Percentiles rank a stretch among this genome's conserved stretches.
Conservation (phyloP, 2,113 vertebrate genomes). For the Pseudolaguvia tuberculata region DNA sequence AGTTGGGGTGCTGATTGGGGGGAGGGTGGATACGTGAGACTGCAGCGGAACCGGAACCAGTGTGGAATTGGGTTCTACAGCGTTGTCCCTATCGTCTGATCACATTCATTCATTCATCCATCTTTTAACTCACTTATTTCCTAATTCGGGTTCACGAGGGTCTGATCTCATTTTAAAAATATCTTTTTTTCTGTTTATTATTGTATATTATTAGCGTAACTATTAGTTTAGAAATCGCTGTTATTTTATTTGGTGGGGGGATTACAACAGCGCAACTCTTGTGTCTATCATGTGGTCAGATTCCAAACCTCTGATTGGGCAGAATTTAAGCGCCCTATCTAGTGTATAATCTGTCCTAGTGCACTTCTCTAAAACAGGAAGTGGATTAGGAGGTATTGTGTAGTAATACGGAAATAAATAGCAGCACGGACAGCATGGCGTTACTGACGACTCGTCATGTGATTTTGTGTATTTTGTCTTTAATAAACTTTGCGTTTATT, state of each 20-base stretch:
- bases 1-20: constrained; percentile 1
- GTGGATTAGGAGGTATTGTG: not conserved
- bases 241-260: too few species aligned
- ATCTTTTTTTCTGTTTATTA: too few species aligned
- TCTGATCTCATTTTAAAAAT: not conserved
- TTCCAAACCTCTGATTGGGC: not conserved
- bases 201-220: too few species aligned
- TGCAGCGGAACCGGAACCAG: not conserved
- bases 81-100: not conserved
- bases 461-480: constrained; percentile 49
- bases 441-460: constrained; percentile 51
- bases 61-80: not conserved
- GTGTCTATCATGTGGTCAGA: not conserved
- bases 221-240: too few species aligned
- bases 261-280: not conserved
- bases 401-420: not conserved
- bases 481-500: constrained; percentile 68
- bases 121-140: too few species aligned
- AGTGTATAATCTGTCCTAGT: not conserved
- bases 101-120: too few species aligned
- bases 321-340: not conserved
- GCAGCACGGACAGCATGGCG: constrained; percentile 58
- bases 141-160: too few species aligned
- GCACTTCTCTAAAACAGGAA: not conserved
- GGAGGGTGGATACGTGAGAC: not conserved